Conservation (phyloP, 2,888 invertebrate species). For the Synergus laeviventris region DNA sequence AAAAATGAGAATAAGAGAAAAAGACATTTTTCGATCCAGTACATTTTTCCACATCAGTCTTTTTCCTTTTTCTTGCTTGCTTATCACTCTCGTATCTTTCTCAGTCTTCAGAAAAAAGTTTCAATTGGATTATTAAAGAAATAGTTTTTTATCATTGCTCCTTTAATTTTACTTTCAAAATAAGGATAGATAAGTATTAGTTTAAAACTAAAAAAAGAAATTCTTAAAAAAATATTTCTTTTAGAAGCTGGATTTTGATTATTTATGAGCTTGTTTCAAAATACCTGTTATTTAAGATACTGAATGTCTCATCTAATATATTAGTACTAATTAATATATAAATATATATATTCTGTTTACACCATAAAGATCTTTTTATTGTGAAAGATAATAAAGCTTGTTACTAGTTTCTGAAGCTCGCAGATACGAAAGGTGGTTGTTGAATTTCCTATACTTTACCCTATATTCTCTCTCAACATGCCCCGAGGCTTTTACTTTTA, state of each 20-base stretch:
- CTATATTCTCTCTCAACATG: slow-evolving; percentile 6
- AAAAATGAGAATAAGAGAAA: not conserved
- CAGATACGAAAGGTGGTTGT: not conserved
- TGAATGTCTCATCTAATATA: not conserved
- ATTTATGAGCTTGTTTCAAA: no score
- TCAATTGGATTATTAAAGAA: not conserved
- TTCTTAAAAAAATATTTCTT: no score
- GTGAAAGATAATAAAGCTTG: slow-evolving; percentile 7
- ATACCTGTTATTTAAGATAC: not conserved
- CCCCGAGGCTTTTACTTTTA: slow-evolving; percentile 11
- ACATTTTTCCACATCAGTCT: not conserved
- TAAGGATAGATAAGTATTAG: no score
- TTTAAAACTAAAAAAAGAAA: no score
- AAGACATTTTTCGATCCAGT: slow-evolving; percentile 5
- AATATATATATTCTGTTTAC: not conserved
- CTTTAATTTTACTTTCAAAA: not conserved
- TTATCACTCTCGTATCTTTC: not conserved
- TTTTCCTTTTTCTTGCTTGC: not conserved
- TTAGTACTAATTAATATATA: no score
- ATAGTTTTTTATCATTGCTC: not conserved
- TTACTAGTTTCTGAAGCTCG: not conserved
- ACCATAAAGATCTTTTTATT: not conserved
- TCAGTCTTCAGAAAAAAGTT: not conserved
- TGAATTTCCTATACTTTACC: not conserved
- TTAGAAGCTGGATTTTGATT: no score